A percentile compares a stretch with the other conserved stretches of the same genome.
Conservation (phyloP, 2,888 invertebrate species). For the Monochamus alternatus region DNA sequence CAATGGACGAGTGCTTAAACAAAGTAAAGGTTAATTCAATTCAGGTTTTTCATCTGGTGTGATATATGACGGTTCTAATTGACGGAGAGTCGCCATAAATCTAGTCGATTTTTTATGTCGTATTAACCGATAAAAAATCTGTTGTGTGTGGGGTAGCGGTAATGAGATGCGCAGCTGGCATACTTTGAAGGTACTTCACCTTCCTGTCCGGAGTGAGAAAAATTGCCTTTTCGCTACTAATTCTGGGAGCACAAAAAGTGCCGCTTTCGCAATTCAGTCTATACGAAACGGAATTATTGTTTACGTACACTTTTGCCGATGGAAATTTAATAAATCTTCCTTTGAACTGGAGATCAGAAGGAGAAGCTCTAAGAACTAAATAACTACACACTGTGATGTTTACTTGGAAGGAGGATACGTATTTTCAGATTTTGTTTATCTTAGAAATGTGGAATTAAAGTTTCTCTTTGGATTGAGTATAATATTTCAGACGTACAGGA, state of each 20-base stretch:
- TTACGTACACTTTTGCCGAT: neutral
- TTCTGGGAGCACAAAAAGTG: neutral
- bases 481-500: no score
- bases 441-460: neutral
- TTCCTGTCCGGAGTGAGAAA: neutral
- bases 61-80: conserved; percentile 53
- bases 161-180: conserved; percentile 52
- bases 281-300: neutral
- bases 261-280: neutral
- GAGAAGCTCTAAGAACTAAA: neutral
- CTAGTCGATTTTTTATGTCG: conserved; percentile 60
- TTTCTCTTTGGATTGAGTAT: neutral
- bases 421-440: neutral
- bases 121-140: conserved; percentile 61
- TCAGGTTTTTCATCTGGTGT: conserved; percentile 39
- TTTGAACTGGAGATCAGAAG: neutral
- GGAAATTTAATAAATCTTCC: neutral
- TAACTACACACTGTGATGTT: neutral
- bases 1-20: conserved; percentile 52
- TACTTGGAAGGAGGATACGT: neutral
- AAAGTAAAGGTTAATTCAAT: conserved; percentile 51
- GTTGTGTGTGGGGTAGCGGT: conserved; percentile 48
- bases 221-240: conserved; percentile 8
- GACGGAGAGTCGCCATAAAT: conserved; percentile 59
- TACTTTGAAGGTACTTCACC: conserved; percentile 17